Evolutionary conservation across 1,140 invertebrate species (phyloP), one percentile per base, ranked within the genome.

Genomic region (Proctacanthus coquilletti): DNA sequence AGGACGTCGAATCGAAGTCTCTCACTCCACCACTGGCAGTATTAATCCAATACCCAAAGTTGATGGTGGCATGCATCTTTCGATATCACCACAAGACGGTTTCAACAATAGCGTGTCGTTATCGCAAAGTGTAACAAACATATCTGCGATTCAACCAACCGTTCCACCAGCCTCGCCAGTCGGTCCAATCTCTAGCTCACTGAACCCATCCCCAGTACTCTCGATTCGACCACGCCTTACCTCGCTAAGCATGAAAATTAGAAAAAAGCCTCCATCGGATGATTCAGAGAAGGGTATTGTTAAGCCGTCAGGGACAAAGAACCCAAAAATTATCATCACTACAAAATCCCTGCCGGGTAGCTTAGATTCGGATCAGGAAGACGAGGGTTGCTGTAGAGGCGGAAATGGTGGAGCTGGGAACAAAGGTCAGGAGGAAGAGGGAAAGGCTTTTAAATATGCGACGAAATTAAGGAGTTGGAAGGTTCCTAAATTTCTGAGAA

Each of bases 331-430:
- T 60, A 53, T 65, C 64, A 36, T 74, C 58, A 42, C 67, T 65
- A 13, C 80, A 11, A 82, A 74, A 50, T 82, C 78, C 29, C 46
- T 83, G 47, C 79, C 80, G 0, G 83, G 79, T 53, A 84, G 83
- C 46, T 60, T 84, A 41, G 80, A 83, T 52, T 79, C 75, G 0
- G 77, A 81, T 41, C 72, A 71, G 25, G 76, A 80, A 35, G 39
- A 44, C 37, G 29, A 62, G 49, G 18, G 64, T 69, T 21, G 64
- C 37, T 34, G 30, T 42, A 42, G 58, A 3, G 69, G 69, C 33
- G 13, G 5, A 13, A 32, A 32, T 32, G 30, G 30, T 13, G 15
- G 30, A 13, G 17, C 30, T 6, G 10, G 10, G 5, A 32, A 32
- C 30, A 27, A 67, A 11, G 33, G 21, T 14, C 43, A 39, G 21